These are phyloP conservation scores for Diaperis boleti DNA, from an alignment of 2,888 invertebrate species.

Conservation along the genomic window DNA sequence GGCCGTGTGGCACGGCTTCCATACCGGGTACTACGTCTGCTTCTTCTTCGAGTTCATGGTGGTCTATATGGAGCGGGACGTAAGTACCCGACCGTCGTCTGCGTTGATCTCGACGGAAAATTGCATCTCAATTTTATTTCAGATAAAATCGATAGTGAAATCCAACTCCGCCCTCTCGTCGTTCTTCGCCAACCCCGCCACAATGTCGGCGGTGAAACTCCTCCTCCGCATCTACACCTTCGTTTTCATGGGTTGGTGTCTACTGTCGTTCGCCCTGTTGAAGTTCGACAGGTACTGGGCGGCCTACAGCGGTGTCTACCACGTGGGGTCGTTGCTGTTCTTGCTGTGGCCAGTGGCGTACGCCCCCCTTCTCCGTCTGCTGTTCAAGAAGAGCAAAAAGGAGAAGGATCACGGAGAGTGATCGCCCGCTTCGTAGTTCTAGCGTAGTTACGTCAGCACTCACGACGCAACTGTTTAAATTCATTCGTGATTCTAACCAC, in stretches of 20 bases:
- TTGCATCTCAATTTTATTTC: too few relatives aligned
- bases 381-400: constrained; percentile 24
- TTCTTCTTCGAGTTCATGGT: constrained; percentile 93
- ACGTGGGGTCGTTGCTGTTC: constrained; percentile 78
- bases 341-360: constrained; percentile 75
- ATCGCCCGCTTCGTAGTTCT: neutral
- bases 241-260: constrained; percentile 86
- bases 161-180: constrained; percentile 68
- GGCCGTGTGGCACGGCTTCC: constrained; percentile 96
- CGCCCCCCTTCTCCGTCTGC: constrained; percentile 62
- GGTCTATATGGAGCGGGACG: constrained; percentile 87
- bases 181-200: constrained; percentile 64
- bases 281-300: constrained; percentile 77
- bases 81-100: constrained; percentile 63
- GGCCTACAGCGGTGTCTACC: constrained; percentile 75
- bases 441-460: constrained; percentile 1
- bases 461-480: neutral
- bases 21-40: constrained; percentile 93
- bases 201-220: constrained; percentile 69
- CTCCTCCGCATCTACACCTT: constrained; percentile 80
- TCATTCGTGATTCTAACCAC: neutral
- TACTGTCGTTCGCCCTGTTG: constrained; percentile 80
- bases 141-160: constrained; percentile 71
- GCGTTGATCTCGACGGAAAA: neutral
- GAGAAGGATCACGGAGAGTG: constrained; percentile 2